These are phyloP conservation scores for Nyctereutes procyonoides DNA, from an alignment of 2,113 vertebrate genomes.

Conservation along the genomic window DNA sequence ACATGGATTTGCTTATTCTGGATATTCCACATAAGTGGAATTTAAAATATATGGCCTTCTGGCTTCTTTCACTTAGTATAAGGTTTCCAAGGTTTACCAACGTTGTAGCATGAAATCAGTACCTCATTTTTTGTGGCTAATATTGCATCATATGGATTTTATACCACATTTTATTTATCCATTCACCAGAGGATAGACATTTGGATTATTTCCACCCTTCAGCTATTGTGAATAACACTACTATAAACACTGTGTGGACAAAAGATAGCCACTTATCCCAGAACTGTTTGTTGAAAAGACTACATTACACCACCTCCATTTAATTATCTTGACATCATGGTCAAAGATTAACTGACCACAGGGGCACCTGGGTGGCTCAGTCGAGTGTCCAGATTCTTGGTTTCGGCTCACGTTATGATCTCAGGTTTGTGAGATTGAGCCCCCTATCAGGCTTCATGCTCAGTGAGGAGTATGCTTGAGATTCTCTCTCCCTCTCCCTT, in stretches of 20 bases:
- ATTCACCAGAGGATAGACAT: neutral
- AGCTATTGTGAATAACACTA: neutral
- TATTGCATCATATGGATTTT: neutral
- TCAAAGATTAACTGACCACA: neutral
- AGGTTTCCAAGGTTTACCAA: neutral
- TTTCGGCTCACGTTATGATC: neutral
- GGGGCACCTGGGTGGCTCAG: neutral
- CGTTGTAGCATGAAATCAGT: neutral
- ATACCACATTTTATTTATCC: neutral
- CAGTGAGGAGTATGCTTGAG: neutral
- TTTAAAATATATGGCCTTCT: neutral
- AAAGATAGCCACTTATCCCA: neutral
- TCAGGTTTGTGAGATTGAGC: neutral
- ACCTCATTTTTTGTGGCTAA: neutral
- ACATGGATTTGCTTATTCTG: neutral
- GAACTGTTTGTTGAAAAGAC: neutral
- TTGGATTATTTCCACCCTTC: neutral
- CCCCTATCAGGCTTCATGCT: neutral
- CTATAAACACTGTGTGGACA: neutral
- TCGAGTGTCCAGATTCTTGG: neutral
- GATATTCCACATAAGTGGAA: neutral
- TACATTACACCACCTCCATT: neutral
- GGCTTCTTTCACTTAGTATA: neutral
- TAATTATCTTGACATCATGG: neutral
- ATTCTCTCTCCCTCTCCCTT: neutral